phyloP scores from a whole-genome alignment of 2,113 vertebrate species.

The Rafetus swinhoei region DNA sequence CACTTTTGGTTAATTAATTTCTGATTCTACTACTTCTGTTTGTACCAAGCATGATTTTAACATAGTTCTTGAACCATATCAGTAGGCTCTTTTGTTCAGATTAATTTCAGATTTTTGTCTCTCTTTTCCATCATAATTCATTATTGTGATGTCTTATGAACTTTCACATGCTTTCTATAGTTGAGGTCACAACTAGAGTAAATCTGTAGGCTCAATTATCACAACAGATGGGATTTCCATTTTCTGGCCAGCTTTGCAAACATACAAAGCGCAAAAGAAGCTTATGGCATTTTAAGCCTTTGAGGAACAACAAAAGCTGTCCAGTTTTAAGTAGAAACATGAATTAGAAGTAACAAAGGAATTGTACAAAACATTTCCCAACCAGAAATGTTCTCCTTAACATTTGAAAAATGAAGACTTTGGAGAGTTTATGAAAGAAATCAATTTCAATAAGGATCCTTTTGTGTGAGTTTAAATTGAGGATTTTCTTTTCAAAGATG shows the following conservation, averaged over 20 bases:
- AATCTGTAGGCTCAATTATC: not conserved
- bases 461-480: not conserved
- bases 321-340: not conserved
- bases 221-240: not conserved
- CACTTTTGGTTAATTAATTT: not conserved
- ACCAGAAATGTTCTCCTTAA: not conserved
- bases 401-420: not conserved
- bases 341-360: not conserved
- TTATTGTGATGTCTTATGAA: not conserved
- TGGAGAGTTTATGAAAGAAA: not conserved
- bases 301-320: not conserved
- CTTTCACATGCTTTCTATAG: not conserved
- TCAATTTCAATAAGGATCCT: not conserved
- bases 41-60: not conserved
- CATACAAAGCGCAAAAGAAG: not conserved
- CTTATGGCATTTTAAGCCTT: not conserved
- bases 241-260: not conserved
- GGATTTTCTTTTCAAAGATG: not conserved
- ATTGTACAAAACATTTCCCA: not conserved
- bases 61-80: not conserved
- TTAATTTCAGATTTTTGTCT: not conserved
- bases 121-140: not conserved
- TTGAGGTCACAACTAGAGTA: not conserved
- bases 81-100: not conserved
- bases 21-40: not conserved